Conservation (phyloP, 2,888 invertebrate genomes). For the Priocnemis perturbator region DNA sequence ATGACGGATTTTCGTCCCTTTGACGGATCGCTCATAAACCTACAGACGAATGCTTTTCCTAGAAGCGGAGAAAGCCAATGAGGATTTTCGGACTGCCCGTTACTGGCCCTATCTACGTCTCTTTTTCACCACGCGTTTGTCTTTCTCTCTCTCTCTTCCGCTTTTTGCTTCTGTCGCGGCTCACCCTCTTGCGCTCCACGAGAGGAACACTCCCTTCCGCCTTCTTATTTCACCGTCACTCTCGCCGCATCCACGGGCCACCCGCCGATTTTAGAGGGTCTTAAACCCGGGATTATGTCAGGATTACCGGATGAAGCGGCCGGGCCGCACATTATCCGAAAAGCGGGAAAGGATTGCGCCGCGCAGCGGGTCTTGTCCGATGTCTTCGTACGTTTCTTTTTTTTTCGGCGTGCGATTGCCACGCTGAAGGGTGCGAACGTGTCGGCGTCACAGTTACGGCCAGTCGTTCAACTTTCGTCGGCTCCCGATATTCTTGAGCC, state of each 20-base stretch:
- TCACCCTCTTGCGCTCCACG: slow-evolving; percentile 10
- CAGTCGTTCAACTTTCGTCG: slow-evolving; percentile 14
- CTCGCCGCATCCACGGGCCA: slow-evolving; percentile 46
- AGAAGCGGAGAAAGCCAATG: slow-evolving; percentile 61
- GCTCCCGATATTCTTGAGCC: too few species aligned
- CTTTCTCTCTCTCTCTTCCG: background rate
- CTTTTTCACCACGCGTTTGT: too few species aligned
- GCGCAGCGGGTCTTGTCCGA: too few species aligned
- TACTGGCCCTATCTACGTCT: slow-evolving; percentile 2
- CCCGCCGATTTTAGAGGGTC: slow-evolving; percentile 65
- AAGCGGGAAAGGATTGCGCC: slow-evolving; percentile 26
- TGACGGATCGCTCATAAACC: slow-evolving; percentile 72
- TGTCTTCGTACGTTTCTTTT: slow-evolving; percentile 23
- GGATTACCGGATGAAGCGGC: slow-evolving; percentile 51
- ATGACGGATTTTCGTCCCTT: slow-evolving; percentile 67
- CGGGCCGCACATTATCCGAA: too few species aligned
- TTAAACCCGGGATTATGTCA: slow-evolving; percentile 67
- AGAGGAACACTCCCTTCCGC: slow-evolving; percentile 4
- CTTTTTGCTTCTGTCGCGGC: background rate
- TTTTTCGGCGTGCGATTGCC: too few species aligned
- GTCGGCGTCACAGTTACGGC: background rate
- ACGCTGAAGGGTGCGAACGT: too few species aligned
- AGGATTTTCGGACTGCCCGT: slow-evolving; percentile 37
- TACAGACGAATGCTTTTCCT: slow-evolving; percentile 58
- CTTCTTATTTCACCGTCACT: slow-evolving; percentile 9